Conservation (phyloP, 1,140 invertebrate genomes). For the Bombus consobrinus region DNA sequence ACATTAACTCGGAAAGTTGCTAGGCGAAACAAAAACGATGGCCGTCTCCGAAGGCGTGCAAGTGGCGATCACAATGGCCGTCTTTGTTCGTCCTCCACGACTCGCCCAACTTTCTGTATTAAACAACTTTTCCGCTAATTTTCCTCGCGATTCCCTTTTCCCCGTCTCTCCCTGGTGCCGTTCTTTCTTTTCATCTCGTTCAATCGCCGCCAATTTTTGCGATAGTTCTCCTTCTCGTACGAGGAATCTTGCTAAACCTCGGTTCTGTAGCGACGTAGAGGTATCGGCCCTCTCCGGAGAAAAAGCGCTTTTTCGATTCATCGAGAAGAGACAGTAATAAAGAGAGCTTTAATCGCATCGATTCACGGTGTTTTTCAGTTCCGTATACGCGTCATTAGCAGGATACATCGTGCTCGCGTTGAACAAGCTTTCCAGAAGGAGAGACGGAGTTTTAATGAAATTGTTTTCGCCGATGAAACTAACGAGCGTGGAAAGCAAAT, state of each 20-base stretch:
- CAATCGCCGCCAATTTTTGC: not conserved
- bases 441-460: conserved; percentile 68
- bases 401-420: conserved; percentile 21
- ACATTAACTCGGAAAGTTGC: conserved; percentile 69
- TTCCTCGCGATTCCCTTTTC: conserved; percentile 45
- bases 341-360: conserved; percentile 16
- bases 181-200: not conserved
- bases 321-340: not conserved
- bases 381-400: conserved; percentile 42
- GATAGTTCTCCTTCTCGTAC: not conserved
- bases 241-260: not conserved
- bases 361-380: conserved; percentile 32
- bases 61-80: conserved; percentile 68
- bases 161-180: not conserved
- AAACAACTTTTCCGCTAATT: conserved; percentile 76
- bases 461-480: conserved; percentile 67
- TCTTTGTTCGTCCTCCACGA: conserved; percentile 44
- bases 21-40: conserved; percentile 25
- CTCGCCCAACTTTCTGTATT: conserved; percentile 74
- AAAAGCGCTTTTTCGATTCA: not conserved
- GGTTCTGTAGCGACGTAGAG: not conserved
- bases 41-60: conserved; percentile 22
- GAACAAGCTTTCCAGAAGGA: conserved; percentile 39
- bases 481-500: conserved; percentile 66
- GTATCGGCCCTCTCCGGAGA: not conserved